Evolutionary conservation across 2,888 invertebrate genomes (phyloP).

Genomic region (Drosophila robusta): DNA sequence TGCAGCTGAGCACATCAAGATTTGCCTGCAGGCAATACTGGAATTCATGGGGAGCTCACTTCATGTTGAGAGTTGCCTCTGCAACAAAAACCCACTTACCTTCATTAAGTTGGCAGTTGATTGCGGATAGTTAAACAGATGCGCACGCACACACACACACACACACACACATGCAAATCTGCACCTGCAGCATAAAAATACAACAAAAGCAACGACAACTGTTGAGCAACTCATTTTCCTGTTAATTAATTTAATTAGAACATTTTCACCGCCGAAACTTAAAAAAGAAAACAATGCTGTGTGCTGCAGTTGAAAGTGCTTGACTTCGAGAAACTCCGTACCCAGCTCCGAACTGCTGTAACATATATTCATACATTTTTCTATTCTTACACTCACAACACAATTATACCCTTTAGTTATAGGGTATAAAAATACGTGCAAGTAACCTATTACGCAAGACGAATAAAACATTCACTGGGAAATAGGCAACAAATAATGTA

Average conservation of each 20-base stretch:
- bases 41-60: slow-evolving; percentile 7
- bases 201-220: slow-evolving; percentile 46
- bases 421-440: no score
- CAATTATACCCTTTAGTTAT: no score
- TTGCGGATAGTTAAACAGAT: slow-evolving; percentile 11
- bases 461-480: no score
- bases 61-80: slow-evolving; percentile 21
- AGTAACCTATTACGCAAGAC: no score
- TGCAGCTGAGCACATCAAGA: slow-evolving; percentile 3
- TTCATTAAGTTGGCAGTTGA: slow-evolving; percentile 21
- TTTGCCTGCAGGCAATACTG: slow-evolving; percentile 25
- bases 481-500: no score
- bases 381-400: no score
- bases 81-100: slow-evolving; percentile 11
- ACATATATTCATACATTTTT: no score
- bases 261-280: slow-evolving; percentile 28
- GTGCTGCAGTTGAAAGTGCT: not conserved
- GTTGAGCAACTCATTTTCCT: slow-evolving; percentile 75
- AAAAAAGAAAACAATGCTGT: slow-evolving; percentile 13
- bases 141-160: not conserved
- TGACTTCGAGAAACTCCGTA: not conserved
- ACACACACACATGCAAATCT: slow-evolving; percentile 41
- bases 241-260: slow-evolving; percentile 79
- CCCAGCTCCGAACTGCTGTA: no score
- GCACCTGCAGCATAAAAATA: slow-evolving; percentile 39